Evolutionary conservation across 2,113 vertebrate genomes (phyloP).

Genomic region (Neodontobutis hainanensis): DNA sequence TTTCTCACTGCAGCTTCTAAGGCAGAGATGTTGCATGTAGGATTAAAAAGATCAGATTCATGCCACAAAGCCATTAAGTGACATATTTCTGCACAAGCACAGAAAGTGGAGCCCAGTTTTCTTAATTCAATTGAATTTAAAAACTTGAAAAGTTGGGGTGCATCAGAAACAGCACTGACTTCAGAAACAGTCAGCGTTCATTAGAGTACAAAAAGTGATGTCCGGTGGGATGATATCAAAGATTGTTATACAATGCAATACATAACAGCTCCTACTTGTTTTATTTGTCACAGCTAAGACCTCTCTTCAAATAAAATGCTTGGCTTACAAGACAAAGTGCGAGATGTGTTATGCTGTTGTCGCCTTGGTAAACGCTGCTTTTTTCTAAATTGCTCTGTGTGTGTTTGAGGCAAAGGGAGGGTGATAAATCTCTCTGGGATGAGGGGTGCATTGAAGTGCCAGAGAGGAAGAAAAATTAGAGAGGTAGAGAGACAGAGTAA

Average conservation of each 20-base stretch:
- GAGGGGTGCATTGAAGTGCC: slow-evolving; percentile 31
- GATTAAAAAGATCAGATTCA: slow-evolving; percentile 51
- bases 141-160: slow-evolving; percentile 36
- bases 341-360: slow-evolving; percentile 23
- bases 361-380: slow-evolving; percentile 23
- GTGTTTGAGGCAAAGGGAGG: slow-evolving; percentile 13
- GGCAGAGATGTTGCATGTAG: slow-evolving; percentile 24
- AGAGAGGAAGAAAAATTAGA: slow-evolving; percentile 29
- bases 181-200: slow-evolving; percentile 29
- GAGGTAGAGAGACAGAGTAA: slow-evolving; percentile 8
- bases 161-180: slow-evolving; percentile 36
- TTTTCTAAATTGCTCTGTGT: slow-evolving; percentile 39
- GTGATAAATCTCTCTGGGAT: slow-evolving; percentile 43
- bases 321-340: slow-evolving; percentile 39
- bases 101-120: slow-evolving; percentile 33
- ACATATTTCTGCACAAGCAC: slow-evolving; percentile 46
- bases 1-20: slow-evolving; percentile 21
- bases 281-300: slow-evolving; percentile 46
- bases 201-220: slow-evolving; percentile 31
- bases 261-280: slow-evolving; percentile 22
- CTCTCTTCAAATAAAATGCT: slow-evolving; percentile 55
- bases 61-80: slow-evolving; percentile 36
- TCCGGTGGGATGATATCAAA: slow-evolving; percentile 47
- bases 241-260: slow-evolving; percentile 34
- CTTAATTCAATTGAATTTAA: slow-evolving; percentile 50